phyloP scores from a whole-genome alignment of 2,797 vertebrate species.

The Spinibarbus caldwelli region DNA sequence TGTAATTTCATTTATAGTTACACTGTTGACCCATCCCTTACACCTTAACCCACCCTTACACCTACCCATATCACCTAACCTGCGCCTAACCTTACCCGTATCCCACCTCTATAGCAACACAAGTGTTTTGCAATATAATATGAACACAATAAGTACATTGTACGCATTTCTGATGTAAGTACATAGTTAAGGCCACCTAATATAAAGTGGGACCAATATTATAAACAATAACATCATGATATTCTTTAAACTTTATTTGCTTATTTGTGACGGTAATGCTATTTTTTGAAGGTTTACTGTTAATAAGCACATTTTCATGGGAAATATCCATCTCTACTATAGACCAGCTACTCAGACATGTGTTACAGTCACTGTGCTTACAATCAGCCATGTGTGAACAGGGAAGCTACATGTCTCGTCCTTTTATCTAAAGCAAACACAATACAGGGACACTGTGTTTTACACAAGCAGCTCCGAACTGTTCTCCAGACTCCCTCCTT shows the following conservation, averaged over 20 bases:
- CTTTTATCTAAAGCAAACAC: conserved; percentile 39
- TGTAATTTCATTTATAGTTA: no score
- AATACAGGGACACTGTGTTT: conserved; percentile 18
- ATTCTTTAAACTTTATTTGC: not conserved
- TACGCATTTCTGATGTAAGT: no score
- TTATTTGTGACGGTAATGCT: not conserved
- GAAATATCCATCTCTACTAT: not conserved
- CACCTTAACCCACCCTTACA: no score
- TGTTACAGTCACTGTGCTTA: not conserved
- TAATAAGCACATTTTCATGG: not conserved
- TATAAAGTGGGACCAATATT: no score
- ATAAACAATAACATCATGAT: no score
- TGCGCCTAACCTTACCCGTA: no score
- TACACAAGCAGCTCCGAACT: conserved; percentile 42
- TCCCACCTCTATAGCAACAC: no score
- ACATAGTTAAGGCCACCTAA: no score
- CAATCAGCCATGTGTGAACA: conserved; percentile 21
- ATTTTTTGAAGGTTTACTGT: not conserved
- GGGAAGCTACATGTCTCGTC: not conserved
- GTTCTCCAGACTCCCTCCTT: conserved; percentile 41
- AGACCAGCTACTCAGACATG: not conserved
- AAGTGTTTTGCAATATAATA: no score
- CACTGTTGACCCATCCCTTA: no score
- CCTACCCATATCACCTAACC: no score
- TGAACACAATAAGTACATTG: no score